These are phyloP conservation scores for Todiramphus saurophagus DNA, from an alignment of 2,113 vertebrate genomes.

Conservation along the genomic window DNA sequence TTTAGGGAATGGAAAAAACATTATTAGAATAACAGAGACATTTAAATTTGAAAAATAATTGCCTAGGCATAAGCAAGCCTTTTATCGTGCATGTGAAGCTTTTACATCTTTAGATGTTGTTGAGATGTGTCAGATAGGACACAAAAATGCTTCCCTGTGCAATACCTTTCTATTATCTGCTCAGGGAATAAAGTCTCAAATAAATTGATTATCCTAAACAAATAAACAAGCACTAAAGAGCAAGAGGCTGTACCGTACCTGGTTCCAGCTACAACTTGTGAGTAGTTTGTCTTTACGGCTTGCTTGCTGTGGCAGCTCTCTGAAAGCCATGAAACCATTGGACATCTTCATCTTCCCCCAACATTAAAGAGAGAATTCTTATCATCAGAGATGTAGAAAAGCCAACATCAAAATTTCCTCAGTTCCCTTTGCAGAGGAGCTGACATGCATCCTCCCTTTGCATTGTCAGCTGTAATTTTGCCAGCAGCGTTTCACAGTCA, in stretches of 20 bases:
- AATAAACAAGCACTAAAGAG: not conserved
- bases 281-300: not conserved
- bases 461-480: not conserved
- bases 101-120: constrained; percentile 35
- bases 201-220: not conserved
- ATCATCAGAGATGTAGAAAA: constrained; percentile 15
- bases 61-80: constrained; percentile 14
- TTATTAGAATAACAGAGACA: constrained; percentile 23
- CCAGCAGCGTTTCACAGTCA: not conserved
- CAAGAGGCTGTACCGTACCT: not conserved
- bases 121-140: constrained; percentile 21
- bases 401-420: not conserved
- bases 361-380: not conserved
- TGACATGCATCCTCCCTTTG: not conserved
- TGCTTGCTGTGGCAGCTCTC: not conserved
- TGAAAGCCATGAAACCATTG: not conserved
- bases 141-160: constrained; percentile 1
- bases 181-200: constrained; percentile 14
- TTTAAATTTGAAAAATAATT: constrained; percentile 55
- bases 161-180: not conserved
- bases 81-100: constrained; percentile 23
- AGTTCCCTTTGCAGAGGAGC: not conserved
- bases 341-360: not conserved
- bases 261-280: not conserved
- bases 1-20: not conserved